A percentile compares a stretch with the other conserved stretches of the same genome.
Evolutionary conservation across 2,113 vertebrate genomes (phyloP).

Genomic region (Chunga burmeisteri): DNA sequence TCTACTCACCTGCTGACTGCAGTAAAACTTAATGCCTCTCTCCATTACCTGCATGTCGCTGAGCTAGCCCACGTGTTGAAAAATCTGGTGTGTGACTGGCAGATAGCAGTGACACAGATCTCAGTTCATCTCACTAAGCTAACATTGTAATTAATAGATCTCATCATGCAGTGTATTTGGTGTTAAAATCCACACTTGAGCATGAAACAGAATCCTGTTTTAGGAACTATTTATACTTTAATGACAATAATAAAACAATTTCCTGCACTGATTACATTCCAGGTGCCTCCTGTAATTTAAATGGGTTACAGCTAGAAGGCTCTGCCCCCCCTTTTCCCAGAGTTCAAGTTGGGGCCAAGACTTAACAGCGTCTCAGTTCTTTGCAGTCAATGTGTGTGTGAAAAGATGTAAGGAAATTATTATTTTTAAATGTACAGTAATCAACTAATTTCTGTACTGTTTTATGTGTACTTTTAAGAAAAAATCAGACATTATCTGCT

Average conservation of each 20-base stretch:
- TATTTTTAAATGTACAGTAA: not conserved
- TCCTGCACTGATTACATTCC: not conserved
- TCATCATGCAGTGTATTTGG: not conserved
- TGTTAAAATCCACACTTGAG: not conserved
- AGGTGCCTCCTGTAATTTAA: not conserved
- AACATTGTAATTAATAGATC: not conserved
- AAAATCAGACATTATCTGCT: not conserved
- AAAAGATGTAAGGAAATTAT: not conserved
- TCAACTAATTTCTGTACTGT: not conserved
- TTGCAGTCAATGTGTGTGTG: not conserved
- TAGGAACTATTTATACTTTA: not conserved
- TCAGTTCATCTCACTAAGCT: not conserved
- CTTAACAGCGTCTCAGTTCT: not conserved
- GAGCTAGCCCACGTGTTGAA: not conserved
- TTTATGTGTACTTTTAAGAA: not conserved
- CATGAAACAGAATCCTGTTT: not conserved
- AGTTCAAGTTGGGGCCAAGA: not conserved
- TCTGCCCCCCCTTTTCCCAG: not conserved
- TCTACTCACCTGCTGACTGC: not conserved
- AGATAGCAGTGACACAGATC: not conserved
- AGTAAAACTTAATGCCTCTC: not conserved
- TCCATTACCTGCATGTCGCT: not conserved
- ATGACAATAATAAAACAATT: not conserved
- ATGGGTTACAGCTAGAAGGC: not conserved
- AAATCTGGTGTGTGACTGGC: not conserved